A percentile compares a stretch with the other conserved stretches of the same genome.
These are phyloP conservation scores for Momotus momota DNA, from an alignment of 2,797 vertebrate genomes.

Conservation along the genomic window DNA sequence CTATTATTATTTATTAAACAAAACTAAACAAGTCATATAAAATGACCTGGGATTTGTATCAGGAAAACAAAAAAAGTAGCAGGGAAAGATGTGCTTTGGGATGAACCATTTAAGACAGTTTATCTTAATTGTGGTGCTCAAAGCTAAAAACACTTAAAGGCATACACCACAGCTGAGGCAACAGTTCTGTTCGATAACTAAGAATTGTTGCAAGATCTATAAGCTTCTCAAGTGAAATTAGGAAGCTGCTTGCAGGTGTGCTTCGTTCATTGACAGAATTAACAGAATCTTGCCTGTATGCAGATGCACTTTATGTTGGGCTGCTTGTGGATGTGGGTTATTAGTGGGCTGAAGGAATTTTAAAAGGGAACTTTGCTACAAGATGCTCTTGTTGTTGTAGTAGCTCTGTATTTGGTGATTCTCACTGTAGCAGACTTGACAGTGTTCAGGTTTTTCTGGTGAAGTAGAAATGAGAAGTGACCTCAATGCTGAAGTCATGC, in stretches of 20 bases:
- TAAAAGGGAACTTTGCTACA: background rate
- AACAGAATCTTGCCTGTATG: background rate
- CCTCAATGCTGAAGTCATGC: background rate
- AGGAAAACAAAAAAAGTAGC: background rate
- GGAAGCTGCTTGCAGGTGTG: background rate
- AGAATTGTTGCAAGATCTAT: background rate
- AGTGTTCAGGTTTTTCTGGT: background rate
- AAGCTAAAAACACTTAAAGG: background rate
- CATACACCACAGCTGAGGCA: background rate
- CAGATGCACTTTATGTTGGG: background rate
- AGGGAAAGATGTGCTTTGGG: background rate
- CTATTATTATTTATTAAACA: background rate
- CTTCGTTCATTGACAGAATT: background rate
- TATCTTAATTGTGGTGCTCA: background rate
- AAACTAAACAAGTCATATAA: background rate
- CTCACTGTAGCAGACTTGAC: background rate
- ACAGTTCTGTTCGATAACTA: background rate
- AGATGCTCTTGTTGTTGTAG: background rate
- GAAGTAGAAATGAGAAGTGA: background rate
- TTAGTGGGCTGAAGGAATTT: background rate
- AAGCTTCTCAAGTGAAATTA: background rate
- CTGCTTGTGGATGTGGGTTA: background rate
- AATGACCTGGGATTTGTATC: background rate
- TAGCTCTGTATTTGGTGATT: background rate
- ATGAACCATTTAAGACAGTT: background rate